These are phyloP conservation scores for Egretta garzetta DNA, from an alignment of 2,113 vertebrate species.

Conservation along the genomic window DNA sequence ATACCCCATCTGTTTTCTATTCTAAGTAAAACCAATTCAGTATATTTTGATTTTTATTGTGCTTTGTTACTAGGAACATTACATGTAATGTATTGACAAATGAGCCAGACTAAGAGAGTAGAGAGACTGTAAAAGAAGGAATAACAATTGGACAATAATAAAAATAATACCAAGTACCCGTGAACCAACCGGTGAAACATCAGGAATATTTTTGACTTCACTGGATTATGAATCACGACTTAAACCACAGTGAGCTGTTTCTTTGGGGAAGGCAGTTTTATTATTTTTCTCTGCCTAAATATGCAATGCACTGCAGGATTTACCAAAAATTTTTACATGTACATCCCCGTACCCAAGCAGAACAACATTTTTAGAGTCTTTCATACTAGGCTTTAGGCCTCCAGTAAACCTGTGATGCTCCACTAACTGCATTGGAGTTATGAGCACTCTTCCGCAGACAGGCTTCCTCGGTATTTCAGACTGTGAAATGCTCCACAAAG, in stretches of 20 bases:
- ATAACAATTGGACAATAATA: neutral
- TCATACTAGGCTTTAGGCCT: neutral
- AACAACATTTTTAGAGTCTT: neutral
- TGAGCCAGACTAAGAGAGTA: neutral
- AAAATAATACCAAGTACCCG: neutral
- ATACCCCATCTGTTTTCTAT: slow-evolving; percentile 2
- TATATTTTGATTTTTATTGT: neutral
- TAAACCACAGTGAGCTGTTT: neutral
- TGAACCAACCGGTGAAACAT: neutral
- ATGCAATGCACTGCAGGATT: neutral
- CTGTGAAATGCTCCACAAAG: neutral
- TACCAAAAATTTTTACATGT: neutral
- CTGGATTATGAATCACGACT: neutral
- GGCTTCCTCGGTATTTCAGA: neutral
- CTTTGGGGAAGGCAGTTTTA: neutral
- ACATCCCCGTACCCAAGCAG: neutral
- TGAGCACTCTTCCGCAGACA: neutral
- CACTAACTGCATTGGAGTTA: neutral
- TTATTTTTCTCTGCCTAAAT: neutral
- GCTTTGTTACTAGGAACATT: neutral
- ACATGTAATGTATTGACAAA: neutral
- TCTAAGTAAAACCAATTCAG: neutral
- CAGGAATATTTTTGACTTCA: neutral
- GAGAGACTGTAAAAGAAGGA: neutral
- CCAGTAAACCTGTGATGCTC: neutral